Evolutionary conservation across 2,888 invertebrate species (phyloP), one percentile per base, ranked within the genome.

Genomic region (Drosophila stalkeri): DNA sequence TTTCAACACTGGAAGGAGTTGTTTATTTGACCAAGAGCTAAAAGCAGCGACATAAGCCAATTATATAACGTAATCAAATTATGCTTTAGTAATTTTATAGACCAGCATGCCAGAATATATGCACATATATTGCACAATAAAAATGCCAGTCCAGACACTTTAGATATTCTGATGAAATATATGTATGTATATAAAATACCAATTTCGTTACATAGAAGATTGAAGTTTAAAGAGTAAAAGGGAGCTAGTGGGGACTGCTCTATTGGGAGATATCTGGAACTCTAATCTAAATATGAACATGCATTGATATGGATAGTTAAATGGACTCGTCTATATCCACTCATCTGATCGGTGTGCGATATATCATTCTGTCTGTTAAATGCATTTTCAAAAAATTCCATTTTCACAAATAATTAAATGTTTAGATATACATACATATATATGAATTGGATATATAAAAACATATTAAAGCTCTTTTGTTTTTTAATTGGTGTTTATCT

Each of bases 11-110:
- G 39, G 18, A 5, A 14, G 23, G 54, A 20, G 39, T 61, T 55
- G 60, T 64, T 62, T 52, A 63, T 63, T 72, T 61, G 63, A 74
- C 69, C 74, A 64, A 57, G 56, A 72, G 72, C 60, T 75, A 76
- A 75, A 67, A 60, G 60, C 74, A 69, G 39, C 54, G 33, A 56
- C 59, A 37, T 80, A 86, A 85, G 83, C 86, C 83, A 83, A 87
- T 88, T 85, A 87, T 65, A 43, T 57, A 68, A 60, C 43, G 43
- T 83, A 86, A 83, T 86, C 75, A 77, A 88, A 85, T 88, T 83
- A 85, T 55, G 59, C 49, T 46, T 46, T 14, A 14, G 12, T 41
- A 20, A 59, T 44, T 41, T 39, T 52, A 39, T 23, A 66, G 43
- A 56, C 35, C 56, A 31, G 18, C 35, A n/a, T 11, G 8, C 8